Conservation (phyloP, 64 coral and sea anemone genomes). For the Hydrozoanthus tunicans region DNA sequence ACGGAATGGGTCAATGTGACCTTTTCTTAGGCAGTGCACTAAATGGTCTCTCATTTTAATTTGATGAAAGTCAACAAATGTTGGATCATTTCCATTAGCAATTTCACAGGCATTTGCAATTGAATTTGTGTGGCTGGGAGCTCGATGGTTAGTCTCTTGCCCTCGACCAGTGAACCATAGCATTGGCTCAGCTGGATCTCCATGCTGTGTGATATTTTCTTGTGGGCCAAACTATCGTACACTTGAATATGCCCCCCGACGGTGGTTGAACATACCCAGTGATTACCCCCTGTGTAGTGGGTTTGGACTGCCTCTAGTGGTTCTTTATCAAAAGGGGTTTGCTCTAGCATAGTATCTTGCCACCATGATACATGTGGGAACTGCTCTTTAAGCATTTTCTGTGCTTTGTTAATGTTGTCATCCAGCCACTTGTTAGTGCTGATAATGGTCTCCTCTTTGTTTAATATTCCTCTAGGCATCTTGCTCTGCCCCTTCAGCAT, state of each 20-base stretch:
- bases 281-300: constrained; percentile 26
- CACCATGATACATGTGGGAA: constrained; percentile 1
- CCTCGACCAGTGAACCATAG: constrained; percentile 19
- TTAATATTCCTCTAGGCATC: constrained; percentile 13
- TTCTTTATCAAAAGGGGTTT: constrained; percentile 21
- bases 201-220: constrained; percentile 45
- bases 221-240: constrained; percentile 33
- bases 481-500: neutral
- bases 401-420: constrained; percentile 24
- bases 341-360: constrained; percentile 29
- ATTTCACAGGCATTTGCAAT: constrained; percentile 44
- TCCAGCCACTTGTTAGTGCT: constrained; percentile 16
- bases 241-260: constrained; percentile 24
- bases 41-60: constrained; percentile 42
- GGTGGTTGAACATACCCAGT: constrained; percentile 53
- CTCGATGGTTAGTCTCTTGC: constrained; percentile 3
- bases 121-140: constrained; percentile 28
- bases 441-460: constrained; percentile 40
- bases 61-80: constrained; percentile 43
- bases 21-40: constrained; percentile 38
- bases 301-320: constrained; percentile 28
- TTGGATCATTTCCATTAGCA: constrained; percentile 22
- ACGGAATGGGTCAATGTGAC: constrained; percentile 43
- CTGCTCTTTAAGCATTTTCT: constrained; percentile 12
- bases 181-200: constrained; percentile 40